Base-by-base conservation (phyloP, 2,797 vertebrate species). In the Pampus argenteus region DNA sequence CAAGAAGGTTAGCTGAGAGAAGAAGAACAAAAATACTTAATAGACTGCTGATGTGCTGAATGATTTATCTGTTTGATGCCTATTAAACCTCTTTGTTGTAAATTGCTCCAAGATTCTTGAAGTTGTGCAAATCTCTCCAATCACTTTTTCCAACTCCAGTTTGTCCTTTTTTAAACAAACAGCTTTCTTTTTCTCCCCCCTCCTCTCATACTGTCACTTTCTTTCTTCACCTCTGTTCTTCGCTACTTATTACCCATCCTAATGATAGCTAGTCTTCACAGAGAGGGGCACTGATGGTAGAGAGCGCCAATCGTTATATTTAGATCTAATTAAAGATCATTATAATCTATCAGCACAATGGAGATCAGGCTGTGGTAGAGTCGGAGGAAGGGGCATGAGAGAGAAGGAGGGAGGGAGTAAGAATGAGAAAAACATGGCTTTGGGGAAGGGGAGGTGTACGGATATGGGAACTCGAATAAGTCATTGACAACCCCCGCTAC, bases 241-340 rank as follows among this genome's bases (percentile, higher is more conserved):
- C 65, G 57, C 57, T 78, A 18, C 73, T 67, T 86, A 89, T 92
- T 89, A 90, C 79, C 77, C 58, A 6, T 84, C 78, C 80, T 88
- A 90, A 91, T 92, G 89, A 91, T 83, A 81, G 74, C 74, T 78
- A 63, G 82, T 85, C 85, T 80, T 81, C 81, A 83, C 73, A 49
- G 69, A 84, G 80, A 84, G 83, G 63, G 71, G 70, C 69, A 59
- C 71, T 89, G 87, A 92, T 86, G 81, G 83, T 83, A 83, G 50
- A 47, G 67, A 73, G 82, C n/a, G 81, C 66, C 75, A 81, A 85
- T 88, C 82, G 87, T 91, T 93, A 92, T 91, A 92, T 91, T 91
- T 92, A 93, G 91, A 92, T 86, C 89, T 91, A 93, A 92, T 94
- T 93, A 92, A 89, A 88, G 82, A 89, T 92, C 89, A 91, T 93